Base-by-base conservation (phyloP, 2,113 vertebrate genomes). In the Atractosteus spatula region DNA sequence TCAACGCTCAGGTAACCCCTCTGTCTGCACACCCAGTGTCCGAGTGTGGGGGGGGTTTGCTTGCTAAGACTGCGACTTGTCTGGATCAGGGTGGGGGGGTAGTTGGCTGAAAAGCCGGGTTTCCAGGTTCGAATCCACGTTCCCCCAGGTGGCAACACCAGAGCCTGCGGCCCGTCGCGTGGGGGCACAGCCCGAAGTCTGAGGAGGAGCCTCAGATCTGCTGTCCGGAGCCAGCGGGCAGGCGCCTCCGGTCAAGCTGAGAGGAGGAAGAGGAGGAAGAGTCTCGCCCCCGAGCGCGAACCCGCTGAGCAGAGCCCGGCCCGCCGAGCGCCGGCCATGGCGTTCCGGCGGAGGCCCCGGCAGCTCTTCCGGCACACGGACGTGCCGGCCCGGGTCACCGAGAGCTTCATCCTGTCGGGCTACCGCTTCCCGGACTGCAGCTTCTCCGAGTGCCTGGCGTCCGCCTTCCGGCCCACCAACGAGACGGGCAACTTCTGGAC, bases 401-500 rank as follows among this genome's bases (percentile, higher is more conserved):
- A 93, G 7, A 90, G 82, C 85, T 93, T 89, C 73, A 92, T 93
- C 77, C 83, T 92, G 67, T 91, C 84, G 0, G 92, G 92, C 2
- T 93, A 92, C 81, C 91, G 92, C 11, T 90, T 89, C 71, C 92
- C 91, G 0, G 88, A 91, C 77, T 92, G 87, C 87, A 91, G 87
- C 79, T 79, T 92, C 41, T 59, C 68, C n/a, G 88, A 94, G n/a
- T 92, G 92, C 78, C 77, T 94, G n/a, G 68, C 77, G 3, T 94
- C 92, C 0, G 92, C 92, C 0, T 91, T 94, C 83, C 83, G 84
- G 51, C 89, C 89, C 29, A 92, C 92, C 74, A 92, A 93, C 3
- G 92, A 93, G 69, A 94, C 92, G 0, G 91, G 91, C 41, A 92
- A 93, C 81, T 92, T 93, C 85, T 93, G 92, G 92, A 93, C 90